Evolutionary conservation across 2,797 vertebrate species (phyloP).

Genomic region (Parauchenoglanis ngamensis): DNA sequence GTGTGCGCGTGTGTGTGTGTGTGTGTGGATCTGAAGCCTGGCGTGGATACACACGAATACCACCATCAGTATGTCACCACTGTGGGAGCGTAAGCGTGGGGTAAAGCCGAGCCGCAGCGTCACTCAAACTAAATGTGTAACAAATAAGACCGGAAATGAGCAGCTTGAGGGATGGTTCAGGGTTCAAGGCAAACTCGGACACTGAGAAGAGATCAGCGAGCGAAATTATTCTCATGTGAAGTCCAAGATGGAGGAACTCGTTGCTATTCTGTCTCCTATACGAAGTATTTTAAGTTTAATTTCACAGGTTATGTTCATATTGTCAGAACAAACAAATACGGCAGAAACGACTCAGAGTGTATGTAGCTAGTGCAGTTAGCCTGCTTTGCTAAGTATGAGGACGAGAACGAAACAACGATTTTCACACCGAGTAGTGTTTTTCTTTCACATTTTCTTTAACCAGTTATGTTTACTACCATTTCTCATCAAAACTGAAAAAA

Average conservation of each 20-base stretch:
- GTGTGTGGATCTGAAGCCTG: slow-evolving; percentile 51
- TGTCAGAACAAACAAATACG: not conserved
- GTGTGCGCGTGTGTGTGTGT: slow-evolving; percentile 27
- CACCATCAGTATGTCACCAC: slow-evolving; percentile 46
- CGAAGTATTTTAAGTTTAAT: not conserved
- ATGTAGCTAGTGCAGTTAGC: too few relatives aligned
- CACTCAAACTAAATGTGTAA: slow-evolving; percentile 18
- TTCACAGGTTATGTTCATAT: not conserved
- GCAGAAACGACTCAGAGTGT: not conserved
- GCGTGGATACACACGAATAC: slow-evolving; percentile 49
- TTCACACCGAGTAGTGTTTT: too few relatives aligned
- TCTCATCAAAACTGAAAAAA: too few relatives aligned
- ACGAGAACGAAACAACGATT: too few relatives aligned
- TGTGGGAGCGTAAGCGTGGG: slow-evolving; percentile 24
- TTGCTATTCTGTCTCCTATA: not conserved
- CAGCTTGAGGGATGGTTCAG: not conserved
- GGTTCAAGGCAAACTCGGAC: not conserved
- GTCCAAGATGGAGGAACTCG: not conserved
- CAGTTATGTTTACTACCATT: too few relatives aligned
- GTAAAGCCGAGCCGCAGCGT: not conserved
- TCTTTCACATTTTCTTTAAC: too few relatives aligned
- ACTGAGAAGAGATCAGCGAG: not conserved
- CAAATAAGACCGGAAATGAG: slow-evolving; percentile 12
- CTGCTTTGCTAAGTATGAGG: too few relatives aligned
- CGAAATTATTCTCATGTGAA: not conserved